These are phyloP conservation scores for Peromyscus melanophrys DNA, from an alignment of 2,797 vertebrate species.

Conservation along the genomic window DNA sequence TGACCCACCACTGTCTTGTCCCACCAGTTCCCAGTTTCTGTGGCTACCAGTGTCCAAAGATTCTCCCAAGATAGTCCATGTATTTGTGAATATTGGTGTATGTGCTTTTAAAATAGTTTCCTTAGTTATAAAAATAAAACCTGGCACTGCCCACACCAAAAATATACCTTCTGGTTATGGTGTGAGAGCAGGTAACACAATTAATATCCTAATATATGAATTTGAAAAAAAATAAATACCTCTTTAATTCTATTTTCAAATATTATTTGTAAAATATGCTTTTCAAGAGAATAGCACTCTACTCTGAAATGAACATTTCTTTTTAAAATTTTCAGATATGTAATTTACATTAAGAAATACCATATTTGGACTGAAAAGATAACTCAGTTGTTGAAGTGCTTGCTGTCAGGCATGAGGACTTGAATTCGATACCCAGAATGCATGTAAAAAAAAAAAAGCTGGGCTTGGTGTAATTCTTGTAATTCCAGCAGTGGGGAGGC, in stretches of 20 bases:
- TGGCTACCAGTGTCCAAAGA: neutral
- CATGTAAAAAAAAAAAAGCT: neutral
- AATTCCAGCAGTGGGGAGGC: neutral
- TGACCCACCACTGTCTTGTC: neutral
- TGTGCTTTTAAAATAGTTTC: neutral
- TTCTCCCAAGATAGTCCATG: neutral
- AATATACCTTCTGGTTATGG: neutral
- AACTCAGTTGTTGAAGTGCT: neutral
- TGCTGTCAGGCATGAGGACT: neutral
- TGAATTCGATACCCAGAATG: neutral
- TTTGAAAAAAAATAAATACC: neutral
- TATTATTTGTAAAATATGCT: neutral
- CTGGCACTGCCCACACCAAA: neutral
- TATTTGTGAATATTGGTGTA: neutral
- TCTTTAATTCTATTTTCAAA: conserved; percentile 8
- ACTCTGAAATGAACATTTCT: neutral
- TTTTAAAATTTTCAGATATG: conserved; percentile 47
- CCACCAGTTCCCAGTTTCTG: neutral
- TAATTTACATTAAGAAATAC: conserved; percentile 34
- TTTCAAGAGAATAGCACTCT: conserved; percentile 58
- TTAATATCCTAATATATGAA: neutral
- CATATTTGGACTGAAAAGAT: neutral
- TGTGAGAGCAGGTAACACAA: neutral
- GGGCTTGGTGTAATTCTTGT: neutral
- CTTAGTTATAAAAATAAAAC: neutral